Base-by-base conservation (phyloP, 2,113 vertebrate genomes). In the Ctenodactylus gundi region DNA sequence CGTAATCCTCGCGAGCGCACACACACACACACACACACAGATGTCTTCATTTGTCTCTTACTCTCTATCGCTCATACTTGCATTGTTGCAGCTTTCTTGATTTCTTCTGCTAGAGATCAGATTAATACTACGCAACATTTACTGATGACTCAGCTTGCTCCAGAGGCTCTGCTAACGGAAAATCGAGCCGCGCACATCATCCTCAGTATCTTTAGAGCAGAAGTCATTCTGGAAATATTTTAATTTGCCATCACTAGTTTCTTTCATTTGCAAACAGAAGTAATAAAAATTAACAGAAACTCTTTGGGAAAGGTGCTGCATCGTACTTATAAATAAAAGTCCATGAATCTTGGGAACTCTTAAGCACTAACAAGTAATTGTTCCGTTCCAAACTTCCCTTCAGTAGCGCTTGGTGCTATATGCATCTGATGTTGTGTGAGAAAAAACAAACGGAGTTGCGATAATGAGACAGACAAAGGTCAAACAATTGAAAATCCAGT, bases 221-320 rank as follows among this genome's bases (percentile, higher is more conserved):
- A 72, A 51, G 57, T 39, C 27, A 60, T 57, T 90, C 65, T 86
- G 53, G 13, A 81, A 64, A 31, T 1, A 62, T 10, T 51, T 62
- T 21, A 77, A 75, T 73, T 89, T 83, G 18, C 53, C 41, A 82
- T 95, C 9, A 46, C 4, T 55, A 23, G 83, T 62, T 60, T 11
- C 62, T 92, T 85, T 93, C 41, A 70, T 55, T 85, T 90, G 44
- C 34, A 92, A 73, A 58, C 21, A 81, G 58, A 92, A 57, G n/a
- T n/a, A n/a, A 5, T 10, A 20, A 60, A 78, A 86, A 92, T 46
- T 20, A 91, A 41, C 5, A 25, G 11, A 68, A 72, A 12, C 80
- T 44, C 39, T 90, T 90, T 85, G 51, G 11, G n/a, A 46, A 34
- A 21, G 49, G 2, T 36, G 18, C 60, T 64, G 34, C 12, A 1